Base-by-base conservation (phyloP, 2,113 vertebrate genomes). In the Sylvicapra grimmia region DNA sequence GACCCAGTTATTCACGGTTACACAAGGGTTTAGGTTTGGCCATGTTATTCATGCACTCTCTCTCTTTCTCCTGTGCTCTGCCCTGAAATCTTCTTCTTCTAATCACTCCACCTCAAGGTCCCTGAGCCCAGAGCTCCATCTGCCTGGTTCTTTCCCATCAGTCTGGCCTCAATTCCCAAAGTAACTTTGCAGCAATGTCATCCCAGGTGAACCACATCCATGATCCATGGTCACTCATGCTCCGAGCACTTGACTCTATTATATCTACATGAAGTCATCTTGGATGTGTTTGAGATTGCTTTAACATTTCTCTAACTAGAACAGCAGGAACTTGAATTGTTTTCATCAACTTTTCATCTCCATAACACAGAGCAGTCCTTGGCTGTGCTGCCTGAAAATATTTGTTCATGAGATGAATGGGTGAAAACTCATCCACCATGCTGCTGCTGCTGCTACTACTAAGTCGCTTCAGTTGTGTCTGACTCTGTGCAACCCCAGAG, bases 1-100 rank as follows among this genome's bases (percentile, higher is more conserved):
- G 1, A 13, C 6, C 10, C 4, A 58, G 19, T 10, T 13, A 25
- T 2, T 11, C 5, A 29, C 0, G 18, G 29, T 6, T 8, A 44
- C 80, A 13, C 0, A 0, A 21, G 15, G 89, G 33, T 29, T 36
- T 19, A 23, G 21, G 21, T 11, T 11, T 47, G 33, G 33, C 80
- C 33, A 4, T 16, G 36, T 65, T 12, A 15, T 27, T 58, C n/a
- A 5, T 15, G 3, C 27, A 29, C 56, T 5, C 23, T 59, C 8
- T 33, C 51, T 80, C 16, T 77, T 4, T 33, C 6, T 54, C 49
- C 51, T 3, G 47, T 59, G 23, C 36, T 36, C 6, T 3, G 15
- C 2, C 12, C 53, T 4, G 9, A 49, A 3, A 10, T 5, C 27
- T 11, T 29, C 16, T 44, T 27, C 15, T 27, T 8, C 15, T 1